Conservation (phyloP, 2,888 invertebrate species). For the Athalia cordata region DNA sequence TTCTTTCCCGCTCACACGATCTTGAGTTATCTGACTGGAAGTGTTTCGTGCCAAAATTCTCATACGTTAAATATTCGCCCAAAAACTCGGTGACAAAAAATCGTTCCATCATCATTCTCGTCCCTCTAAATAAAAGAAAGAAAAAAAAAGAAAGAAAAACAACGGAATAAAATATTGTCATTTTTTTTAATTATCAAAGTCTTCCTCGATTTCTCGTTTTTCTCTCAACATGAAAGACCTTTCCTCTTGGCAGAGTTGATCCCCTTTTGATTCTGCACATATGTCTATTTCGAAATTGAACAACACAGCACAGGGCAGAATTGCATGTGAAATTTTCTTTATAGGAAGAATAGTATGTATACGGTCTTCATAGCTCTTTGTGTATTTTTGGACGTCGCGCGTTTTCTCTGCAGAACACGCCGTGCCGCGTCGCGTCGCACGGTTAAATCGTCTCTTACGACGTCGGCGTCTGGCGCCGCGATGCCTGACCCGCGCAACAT, state of each 20-base stretch:
- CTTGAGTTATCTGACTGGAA: constrained; percentile 24
- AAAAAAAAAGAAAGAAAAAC: no score
- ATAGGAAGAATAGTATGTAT: no score
- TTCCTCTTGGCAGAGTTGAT: no score
- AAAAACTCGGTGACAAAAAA: background rate
- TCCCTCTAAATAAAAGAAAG: no score
- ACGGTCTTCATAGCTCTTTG: background rate
- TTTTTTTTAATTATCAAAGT: no score
- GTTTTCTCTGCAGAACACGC: background rate
- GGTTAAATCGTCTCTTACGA: constrained; percentile 31
- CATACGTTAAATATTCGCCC: background rate
- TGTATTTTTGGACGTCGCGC: constrained; percentile 26
- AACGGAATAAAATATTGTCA: no score
- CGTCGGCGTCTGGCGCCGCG: constrained; percentile 61
- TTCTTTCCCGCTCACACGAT: background rate
- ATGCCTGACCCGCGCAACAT: constrained; percentile 64
- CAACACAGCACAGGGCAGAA: no score
- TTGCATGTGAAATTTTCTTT: no score
- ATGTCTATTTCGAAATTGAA: no score
- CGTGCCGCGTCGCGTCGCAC: constrained; percentile 28
- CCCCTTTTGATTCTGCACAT: no score
- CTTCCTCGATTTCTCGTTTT: no score
- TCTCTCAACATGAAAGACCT: no score
- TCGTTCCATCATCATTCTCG: constrained; percentile 7
- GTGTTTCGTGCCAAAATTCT: constrained; percentile 31